Evolutionary conservation across 2,888 invertebrate genomes (phyloP).

Genomic region (Phorcus lineatus): DNA sequence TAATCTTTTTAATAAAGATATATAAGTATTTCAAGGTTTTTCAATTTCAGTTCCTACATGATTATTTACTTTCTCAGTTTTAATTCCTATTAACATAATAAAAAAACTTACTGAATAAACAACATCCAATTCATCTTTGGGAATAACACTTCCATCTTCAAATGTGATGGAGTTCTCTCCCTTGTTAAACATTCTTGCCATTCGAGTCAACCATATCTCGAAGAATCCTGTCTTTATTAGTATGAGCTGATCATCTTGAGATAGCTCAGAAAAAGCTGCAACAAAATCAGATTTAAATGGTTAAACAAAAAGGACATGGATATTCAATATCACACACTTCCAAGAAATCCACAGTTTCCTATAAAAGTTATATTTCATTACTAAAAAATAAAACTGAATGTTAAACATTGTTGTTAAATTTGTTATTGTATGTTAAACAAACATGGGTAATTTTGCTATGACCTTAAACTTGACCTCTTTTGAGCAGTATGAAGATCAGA

Average conservation of each 20-base stretch:
- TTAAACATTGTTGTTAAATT: not conserved
- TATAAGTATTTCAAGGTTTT: not conserved
- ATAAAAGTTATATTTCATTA: too few relatives aligned
- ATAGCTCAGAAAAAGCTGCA: constrained; percentile 87
- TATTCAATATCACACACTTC: too few relatives aligned
- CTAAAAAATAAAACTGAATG: too few relatives aligned
- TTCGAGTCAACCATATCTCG: constrained; percentile 94
- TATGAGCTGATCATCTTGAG: constrained; percentile 97
- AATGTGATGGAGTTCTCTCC: constrained; percentile 84
- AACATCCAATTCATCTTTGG: constrained; percentile 86
- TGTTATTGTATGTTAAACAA: not conserved
- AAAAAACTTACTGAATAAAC: constrained; percentile 66
- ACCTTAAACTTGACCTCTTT: too few relatives aligned
- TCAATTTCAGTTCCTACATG: not conserved
- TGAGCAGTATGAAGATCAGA: too few relatives aligned
- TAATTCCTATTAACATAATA: not conserved
- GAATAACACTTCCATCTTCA: constrained; percentile 91
- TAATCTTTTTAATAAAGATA: not conserved
- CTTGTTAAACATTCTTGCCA: constrained; percentile 86
- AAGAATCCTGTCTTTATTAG: constrained; percentile 97
- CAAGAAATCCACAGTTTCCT: too few relatives aligned
- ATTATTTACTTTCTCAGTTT: not conserved
- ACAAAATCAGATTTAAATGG: not conserved
- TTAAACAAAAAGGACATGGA: not conserved
- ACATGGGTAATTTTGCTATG: not conserved